Percentiles rank a stretch among this genome's conserved stretches.
Evolutionary conservation across 2,113 vertebrate genomes (phyloP).

Genomic region (Vimba vimba): DNA sequence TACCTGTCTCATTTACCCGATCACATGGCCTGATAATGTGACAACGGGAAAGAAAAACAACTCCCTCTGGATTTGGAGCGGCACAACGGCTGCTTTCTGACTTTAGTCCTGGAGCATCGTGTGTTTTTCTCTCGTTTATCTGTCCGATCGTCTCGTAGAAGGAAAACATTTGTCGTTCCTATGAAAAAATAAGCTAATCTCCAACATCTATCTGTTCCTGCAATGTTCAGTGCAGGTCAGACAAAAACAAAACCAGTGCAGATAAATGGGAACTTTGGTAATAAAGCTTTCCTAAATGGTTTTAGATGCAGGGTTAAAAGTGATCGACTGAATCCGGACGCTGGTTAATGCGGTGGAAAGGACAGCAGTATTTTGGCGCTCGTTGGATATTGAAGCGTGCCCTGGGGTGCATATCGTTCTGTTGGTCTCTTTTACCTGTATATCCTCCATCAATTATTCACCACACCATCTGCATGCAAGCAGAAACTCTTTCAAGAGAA

Average conservation of each 20-base stretch:
- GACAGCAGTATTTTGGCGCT: neutral
- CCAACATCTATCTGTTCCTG: neutral
- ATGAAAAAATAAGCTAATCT: neutral
- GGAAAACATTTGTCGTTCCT: neutral
- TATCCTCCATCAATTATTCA: constrained; percentile 86
- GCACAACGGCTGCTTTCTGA: neutral
- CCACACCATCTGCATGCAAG: constrained; percentile 82
- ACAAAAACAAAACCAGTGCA: neutral
- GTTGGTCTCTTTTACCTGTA: constrained; percentile 85
- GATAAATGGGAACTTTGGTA: neutral
- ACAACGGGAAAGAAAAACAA: constrained; percentile 49
- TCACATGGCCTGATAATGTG: constrained; percentile 69
- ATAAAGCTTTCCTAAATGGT: neutral
- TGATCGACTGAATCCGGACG: neutral
- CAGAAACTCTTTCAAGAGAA: constrained; percentile 80
- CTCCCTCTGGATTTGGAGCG: neutral
- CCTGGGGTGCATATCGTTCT: constrained; percentile 63
- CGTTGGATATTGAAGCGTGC: neutral
- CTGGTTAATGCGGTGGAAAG: neutral
- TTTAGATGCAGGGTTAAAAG: neutral
- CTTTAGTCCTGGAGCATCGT: neutral
- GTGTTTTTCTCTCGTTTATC: constrained; percentile 18
- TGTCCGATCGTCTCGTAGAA: neutral
- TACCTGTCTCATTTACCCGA: constrained; percentile 76
- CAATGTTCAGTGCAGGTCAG: neutral